Evolutionary conservation across 2,888 invertebrate species (phyloP).

Genomic region (Magallana nippona): DNA sequence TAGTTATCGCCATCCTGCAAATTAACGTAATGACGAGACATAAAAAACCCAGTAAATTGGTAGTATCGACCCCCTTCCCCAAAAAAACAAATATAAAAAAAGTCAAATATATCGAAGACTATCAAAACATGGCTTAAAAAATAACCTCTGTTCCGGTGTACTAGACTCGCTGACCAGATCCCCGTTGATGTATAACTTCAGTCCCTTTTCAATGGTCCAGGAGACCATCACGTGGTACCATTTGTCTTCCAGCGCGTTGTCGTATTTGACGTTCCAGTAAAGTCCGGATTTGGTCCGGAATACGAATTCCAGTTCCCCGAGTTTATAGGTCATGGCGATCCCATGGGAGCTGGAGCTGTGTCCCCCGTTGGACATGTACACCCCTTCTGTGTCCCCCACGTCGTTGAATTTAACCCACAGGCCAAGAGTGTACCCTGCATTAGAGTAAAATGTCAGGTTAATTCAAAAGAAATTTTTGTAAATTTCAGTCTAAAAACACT

Average conservation of each 20-base stretch:
- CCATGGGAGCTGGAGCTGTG: constrained; percentile 74
- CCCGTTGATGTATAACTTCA: constrained; percentile 75
- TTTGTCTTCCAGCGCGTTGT: constrained; percentile 67
- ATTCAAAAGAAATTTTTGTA: too few species aligned
- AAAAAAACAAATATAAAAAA: too few species aligned
- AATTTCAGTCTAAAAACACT: too few species aligned
- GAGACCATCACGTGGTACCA: constrained; percentile 78
- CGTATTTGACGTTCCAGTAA: constrained; percentile 69
- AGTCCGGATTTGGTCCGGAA: constrained; percentile 73
- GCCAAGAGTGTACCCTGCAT: constrained; percentile 75
- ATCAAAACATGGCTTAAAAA: not conserved
- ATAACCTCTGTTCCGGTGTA: constrained; percentile 49
- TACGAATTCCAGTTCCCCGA: constrained; percentile 72
- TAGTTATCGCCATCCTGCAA: constrained; percentile 50
- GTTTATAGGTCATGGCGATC: constrained; percentile 76
- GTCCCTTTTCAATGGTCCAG: constrained; percentile 70
- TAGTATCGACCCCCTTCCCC: too few species aligned
- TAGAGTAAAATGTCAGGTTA: too few species aligned
- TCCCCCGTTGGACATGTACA: constrained; percentile 78
- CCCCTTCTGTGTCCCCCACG: constrained; percentile 64
- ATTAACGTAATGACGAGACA: not conserved
- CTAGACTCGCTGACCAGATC: constrained; percentile 60
- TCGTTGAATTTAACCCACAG: constrained; percentile 75
- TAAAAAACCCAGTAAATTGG: not conserved
- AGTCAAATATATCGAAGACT: not conserved